Conservation (phyloP, 1,140 invertebrate genomes). For the Microplitis demolitor region DNA sequence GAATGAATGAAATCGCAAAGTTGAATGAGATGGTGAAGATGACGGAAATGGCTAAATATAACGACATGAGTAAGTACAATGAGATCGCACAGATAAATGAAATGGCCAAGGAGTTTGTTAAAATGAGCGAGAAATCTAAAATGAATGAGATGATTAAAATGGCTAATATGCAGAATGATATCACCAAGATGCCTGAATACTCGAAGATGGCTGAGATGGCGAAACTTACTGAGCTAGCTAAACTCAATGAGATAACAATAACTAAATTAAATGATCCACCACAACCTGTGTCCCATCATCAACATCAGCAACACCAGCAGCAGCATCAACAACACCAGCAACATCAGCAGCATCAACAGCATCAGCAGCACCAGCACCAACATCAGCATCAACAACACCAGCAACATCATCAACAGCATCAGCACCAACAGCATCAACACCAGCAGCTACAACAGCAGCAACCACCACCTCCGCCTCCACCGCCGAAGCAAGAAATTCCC, state of each 20-base stretch:
- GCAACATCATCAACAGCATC: too few species aligned
- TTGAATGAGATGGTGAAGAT: conserved; percentile 61
- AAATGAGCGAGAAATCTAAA: conserved; percentile 59
- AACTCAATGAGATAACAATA: conserved; percentile 60
- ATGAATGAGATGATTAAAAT: conserved; percentile 62
- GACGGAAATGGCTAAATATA: conserved; percentile 59
- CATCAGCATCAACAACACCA: too few species aligned
- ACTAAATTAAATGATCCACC: conserved; percentile 57
- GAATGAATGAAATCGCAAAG: conserved; percentile 59
- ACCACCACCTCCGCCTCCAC: conserved; percentile 31
- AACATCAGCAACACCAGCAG: conserved; percentile 36
- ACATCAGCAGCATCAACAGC: too few species aligned
- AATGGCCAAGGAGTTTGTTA: conserved; percentile 59
- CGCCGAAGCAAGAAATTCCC: conserved; percentile 47
- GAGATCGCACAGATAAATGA: conserved; percentile 60
- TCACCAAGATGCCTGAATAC: conserved; percentile 54
- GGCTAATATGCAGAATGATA: conserved; percentile 58
- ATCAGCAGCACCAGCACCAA: too few species aligned
- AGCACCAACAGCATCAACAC: too few species aligned
- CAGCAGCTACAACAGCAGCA: background rate
- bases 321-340: too few species aligned
- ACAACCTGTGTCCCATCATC: conserved; percentile 27
- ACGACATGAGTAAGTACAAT: conserved; percentile 50
- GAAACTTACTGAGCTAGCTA: conserved; percentile 56
- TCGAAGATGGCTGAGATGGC: conserved; percentile 60